phyloP scores from a whole-genome alignment of 2,113 vertebrate genomes.

The Gallinago paraguaiae region DNA sequence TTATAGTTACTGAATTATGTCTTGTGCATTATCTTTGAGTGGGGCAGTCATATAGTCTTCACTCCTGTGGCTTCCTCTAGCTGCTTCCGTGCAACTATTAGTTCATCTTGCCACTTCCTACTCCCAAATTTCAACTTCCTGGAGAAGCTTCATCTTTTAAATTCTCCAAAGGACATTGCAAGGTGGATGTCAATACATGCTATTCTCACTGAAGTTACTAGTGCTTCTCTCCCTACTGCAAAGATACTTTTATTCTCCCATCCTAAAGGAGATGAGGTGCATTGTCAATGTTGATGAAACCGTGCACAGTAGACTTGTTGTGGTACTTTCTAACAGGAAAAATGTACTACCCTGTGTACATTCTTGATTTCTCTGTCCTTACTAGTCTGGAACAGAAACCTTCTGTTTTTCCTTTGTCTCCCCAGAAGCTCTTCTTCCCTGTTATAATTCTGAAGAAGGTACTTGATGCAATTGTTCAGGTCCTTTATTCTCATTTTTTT shows the following conservation, averaged over 20 bases:
- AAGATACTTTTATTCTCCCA: neutral
- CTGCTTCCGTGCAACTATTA: neutral
- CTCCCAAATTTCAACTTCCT: neutral
- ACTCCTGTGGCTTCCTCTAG: neutral
- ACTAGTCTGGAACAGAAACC: neutral
- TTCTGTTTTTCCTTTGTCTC: neutral
- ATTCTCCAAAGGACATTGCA: neutral
- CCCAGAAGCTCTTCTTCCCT: neutral
- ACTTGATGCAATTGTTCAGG: neutral
- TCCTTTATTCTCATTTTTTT: neutral
- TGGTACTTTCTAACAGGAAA: neutral
- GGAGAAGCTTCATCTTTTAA: neutral
- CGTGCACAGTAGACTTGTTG: rapidly evolving
- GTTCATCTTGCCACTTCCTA: neutral
- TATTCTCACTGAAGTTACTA: neutral
- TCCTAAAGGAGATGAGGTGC: neutral
- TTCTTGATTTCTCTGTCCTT: neutral
- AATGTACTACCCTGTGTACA: neutral
- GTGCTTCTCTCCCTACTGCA: neutral
- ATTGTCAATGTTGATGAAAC: neutral
- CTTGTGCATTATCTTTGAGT: neutral
- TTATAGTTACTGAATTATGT: neutral
- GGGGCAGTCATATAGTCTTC: neutral
- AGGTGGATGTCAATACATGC: neutral
- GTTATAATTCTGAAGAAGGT: neutral